Percentiles rank a stretch among this genome's conserved stretches.
phyloP scores from a whole-genome alignment of 30 jellyfish, hydroid and myxozoan species.

The Catostylus mosaicus region DNA sequence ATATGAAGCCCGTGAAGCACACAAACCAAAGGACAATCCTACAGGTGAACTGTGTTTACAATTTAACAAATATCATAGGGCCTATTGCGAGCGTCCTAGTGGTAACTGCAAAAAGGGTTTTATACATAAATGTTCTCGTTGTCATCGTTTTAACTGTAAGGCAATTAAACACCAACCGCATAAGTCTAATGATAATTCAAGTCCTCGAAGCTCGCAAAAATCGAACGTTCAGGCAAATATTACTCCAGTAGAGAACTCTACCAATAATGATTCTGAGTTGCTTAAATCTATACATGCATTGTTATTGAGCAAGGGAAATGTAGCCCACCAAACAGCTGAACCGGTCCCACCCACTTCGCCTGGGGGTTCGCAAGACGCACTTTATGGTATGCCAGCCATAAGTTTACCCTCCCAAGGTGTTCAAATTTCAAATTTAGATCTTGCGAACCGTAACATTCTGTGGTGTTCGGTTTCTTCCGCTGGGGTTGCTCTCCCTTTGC shows the following conservation, averaged over 20 bases:
- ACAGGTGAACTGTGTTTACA: constrained; percentile 4
- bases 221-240: background rate
- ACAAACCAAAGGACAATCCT: background rate
- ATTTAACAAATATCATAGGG: background rate
- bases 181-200: background rate
- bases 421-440: constrained; percentile 10
- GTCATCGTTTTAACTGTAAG: too few relatives aligned
- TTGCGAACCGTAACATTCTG: constrained; percentile 39
- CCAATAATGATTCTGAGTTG: background rate
- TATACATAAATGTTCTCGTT: constrained; percentile 1
- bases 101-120: constrained; percentile 6
- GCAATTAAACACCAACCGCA: too few relatives aligned
- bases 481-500: constrained; percentile 51
- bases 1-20: background rate
- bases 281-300: background rate
- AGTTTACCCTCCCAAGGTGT: constrained; percentile 1
- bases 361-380: constrained; percentile 25
- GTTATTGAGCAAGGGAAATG: constrained; percentile 8
- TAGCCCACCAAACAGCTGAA: background rate
- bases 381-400: constrained; percentile 25
- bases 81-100: constrained; percentile 22
- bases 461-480: constrained; percentile 54
- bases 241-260: background rate
- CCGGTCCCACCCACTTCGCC: background rate
- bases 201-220: background rate